Evolutionary conservation across 2,888 invertebrate species (phyloP), one percentile per base, ranked within the genome.

Genomic region (Himalopsyche tibetana): DNA sequence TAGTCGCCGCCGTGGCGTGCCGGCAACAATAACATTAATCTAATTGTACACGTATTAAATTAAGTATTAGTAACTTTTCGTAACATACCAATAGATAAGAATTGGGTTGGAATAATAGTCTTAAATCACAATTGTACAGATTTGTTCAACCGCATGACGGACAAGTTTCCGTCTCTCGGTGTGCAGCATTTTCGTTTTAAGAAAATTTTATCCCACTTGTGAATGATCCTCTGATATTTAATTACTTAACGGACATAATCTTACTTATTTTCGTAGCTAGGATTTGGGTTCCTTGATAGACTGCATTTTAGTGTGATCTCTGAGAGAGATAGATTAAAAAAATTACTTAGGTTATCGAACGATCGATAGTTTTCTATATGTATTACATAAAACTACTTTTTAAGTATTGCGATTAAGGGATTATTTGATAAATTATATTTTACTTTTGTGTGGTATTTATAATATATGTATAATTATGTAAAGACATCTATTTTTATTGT

Each of bases 1-100:
- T 99, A 84, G 98, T 99, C 17, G 98, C 98, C n/a, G 98, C 99
- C 12, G 98, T 98, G 56, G 97, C 97, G 80, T 95, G 95, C 89
- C 94, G 95, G 90, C 94, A 95, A 90, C 91, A 89, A 88, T 89
- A 89, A 89, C 88, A 56, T 74, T 85, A 80, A 55, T 56, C 45
- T 15, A 51, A 51, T 51, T 51, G 51, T 51, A 15, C 15, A 74
- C 69, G 45, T 55, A 82, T 69, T 79, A 38, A 84, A 84, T 82
- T 69, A 83, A 85, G 85, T 82, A 80, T 87, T 86, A 85, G 85
- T 80, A 85, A 83, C 82, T 87, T 87, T 88, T 88, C 88, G 80
- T 86, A 88, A 88, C 88, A 88, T 88, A 88, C 88, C 88, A 88
- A 88, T 88, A 87, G 87, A 84, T 88, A 87, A 87, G 85, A 86